Evolutionary conservation across 2,113 vertebrate genomes (phyloP).

Genomic region (Junco hyemalis): DNA sequence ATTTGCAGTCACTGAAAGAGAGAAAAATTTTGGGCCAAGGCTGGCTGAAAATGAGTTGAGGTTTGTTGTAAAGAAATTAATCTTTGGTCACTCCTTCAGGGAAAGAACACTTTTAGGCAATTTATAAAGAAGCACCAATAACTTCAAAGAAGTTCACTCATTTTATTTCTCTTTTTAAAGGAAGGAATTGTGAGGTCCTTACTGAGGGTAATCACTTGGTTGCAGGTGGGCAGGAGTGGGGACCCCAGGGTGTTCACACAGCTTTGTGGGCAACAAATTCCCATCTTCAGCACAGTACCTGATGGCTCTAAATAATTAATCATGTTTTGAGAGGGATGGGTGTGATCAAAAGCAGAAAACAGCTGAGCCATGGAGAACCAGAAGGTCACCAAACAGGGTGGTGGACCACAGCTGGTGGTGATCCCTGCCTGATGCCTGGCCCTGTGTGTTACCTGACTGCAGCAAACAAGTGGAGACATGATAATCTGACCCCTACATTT

Average conservation of each 20-base stretch:
- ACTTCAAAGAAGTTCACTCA: neutral
- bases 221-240: rapidly evolving
- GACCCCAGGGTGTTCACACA: neutral
- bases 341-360: neutral
- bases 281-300: neutral
- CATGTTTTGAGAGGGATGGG: neutral
- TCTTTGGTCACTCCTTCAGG: neutral
- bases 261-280: neutral
- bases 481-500: neutral
- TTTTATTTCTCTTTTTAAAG: neutral
- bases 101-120: neutral
- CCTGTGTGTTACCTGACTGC: rapidly evolving
- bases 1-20: neutral
- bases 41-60: neutral
- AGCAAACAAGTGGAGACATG: neutral
- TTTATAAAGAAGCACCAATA: neutral
- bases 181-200: neutral
- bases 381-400: neutral
- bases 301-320: neutral
- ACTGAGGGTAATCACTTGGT: neutral
- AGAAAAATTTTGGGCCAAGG: neutral
- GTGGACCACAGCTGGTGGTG: neutral
- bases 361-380: neutral
- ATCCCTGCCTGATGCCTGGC: neutral
- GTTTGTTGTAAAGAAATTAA: neutral